Evolutionary conservation across 1,140 invertebrate genomes (phyloP).

Genomic region (Panagrolaimus sp.): DNA sequence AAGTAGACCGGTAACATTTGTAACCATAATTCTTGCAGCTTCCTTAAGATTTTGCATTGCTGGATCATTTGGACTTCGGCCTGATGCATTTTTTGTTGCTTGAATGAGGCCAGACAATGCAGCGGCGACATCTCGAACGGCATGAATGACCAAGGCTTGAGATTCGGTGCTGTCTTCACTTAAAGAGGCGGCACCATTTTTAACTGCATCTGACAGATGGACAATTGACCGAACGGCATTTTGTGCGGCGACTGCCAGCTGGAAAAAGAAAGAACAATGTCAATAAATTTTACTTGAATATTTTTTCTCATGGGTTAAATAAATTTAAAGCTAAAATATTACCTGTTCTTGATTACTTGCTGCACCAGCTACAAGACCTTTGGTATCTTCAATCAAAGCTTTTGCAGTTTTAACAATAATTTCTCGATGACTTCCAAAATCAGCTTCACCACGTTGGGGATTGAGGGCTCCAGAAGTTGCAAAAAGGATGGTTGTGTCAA

Average conservation of each 20-base stretch:
- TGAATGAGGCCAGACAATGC: slow-evolving; percentile 90
- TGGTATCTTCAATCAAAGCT: slow-evolving; percentile 96
- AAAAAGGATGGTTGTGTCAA: slow-evolving; percentile 99
- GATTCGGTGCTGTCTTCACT: slow-evolving; percentile 89
- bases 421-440: slow-evolving; percentile 64
- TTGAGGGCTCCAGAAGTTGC: slow-evolving; percentile 93
- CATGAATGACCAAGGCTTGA: slow-evolving; percentile 90
- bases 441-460: slow-evolving; percentile 76
- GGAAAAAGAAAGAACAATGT: slow-evolving; percentile 72
- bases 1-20: slow-evolving; percentile 91
- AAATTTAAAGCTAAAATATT: not conserved
- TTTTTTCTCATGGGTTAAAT: slow-evolving; percentile 4
- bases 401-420: slow-evolving; percentile 96
- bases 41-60: slow-evolving; percentile 92
- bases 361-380: slow-evolving; percentile 74
- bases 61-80: slow-evolving; percentile 85
- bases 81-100: slow-evolving; percentile 90
- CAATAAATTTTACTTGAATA: not conserved
- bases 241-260: slow-evolving; percentile 87
- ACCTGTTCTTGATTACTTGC: slow-evolving; percentile 50
- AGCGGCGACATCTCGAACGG: slow-evolving; percentile 92
- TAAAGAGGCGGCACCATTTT: slow-evolving; percentile 86
- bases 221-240: slow-evolving; percentile 94
- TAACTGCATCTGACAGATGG: slow-evolving; percentile 90
- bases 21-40: slow-evolving; percentile 96